These are phyloP conservation scores for Euproctis similis DNA, from an alignment of 2,888 invertebrate genomes.

Conservation along the genomic window DNA sequence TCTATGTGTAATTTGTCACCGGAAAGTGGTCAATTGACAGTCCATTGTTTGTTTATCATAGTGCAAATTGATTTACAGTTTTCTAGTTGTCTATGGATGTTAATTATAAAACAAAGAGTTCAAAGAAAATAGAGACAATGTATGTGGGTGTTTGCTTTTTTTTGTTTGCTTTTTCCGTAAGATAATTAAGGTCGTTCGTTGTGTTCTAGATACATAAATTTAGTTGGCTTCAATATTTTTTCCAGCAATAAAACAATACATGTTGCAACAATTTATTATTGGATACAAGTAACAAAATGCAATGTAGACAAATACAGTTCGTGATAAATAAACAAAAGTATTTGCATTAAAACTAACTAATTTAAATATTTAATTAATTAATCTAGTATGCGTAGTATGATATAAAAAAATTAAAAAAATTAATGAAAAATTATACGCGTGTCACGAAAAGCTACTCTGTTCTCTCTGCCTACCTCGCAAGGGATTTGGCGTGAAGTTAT, in stretches of 20 bases:
- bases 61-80: conserved; percentile 61
- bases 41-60: conserved; percentile 56
- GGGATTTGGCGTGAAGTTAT: no score
- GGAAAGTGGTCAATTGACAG: conserved; percentile 45
- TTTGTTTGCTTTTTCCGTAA: no score
- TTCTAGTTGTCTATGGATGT: conserved; percentile 12
- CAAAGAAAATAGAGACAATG: conserved; percentile 8
- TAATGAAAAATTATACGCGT: no score
- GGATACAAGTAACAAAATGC: no score
- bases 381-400: no score
- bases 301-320: no score
- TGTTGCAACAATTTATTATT: conserved; percentile 3
- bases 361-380: no score
- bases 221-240: conserved; percentile 1
- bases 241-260: conserved; percentile 12
- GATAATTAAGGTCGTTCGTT: neutral
- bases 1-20: conserved; percentile 25
- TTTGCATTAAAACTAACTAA: no score
- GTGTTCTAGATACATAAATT: neutral
- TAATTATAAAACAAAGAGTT: conserved; percentile 14
- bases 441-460: no score
- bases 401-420: no score
- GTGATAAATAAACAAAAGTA: no score
- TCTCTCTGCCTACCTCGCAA: no score
- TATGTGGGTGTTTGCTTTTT: neutral